Evolutionary conservation across 2,797 vertebrate genomes (phyloP).

Genomic region (Schizopygopsis pylzovi): DNA sequence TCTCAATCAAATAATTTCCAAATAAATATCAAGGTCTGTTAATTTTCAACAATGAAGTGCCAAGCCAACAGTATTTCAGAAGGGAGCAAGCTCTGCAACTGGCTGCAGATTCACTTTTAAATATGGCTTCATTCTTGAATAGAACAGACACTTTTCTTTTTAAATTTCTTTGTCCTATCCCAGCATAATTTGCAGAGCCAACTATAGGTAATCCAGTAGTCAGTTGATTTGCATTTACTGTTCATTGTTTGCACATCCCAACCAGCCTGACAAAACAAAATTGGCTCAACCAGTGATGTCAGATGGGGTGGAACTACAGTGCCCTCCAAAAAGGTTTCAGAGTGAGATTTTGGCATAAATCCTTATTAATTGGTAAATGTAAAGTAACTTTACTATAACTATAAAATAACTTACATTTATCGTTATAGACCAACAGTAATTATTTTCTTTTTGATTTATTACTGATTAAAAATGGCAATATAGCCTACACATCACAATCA

Average conservation of each 20-base stretch:
- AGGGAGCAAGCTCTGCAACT: neutral
- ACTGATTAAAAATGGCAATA: neutral
- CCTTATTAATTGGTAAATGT: neutral
- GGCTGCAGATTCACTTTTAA: too few relatives aligned
- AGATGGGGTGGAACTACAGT: neutral
- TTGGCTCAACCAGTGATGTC: neutral
- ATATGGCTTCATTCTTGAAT: neutral
- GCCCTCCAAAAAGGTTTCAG: neutral
- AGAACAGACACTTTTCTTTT: neutral
- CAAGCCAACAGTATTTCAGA: neutral
- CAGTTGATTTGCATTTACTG: neutral
- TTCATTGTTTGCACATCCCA: neutral
- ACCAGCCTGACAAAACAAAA: neutral
- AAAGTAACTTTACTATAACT: neutral
- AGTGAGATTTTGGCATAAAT: neutral
- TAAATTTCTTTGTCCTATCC: neutral
- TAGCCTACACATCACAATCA: neutral
- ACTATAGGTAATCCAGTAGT: neutral
- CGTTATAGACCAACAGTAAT: neutral
- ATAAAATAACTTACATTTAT: neutral
- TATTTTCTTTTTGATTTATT: neutral
- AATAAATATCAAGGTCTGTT: neutral
- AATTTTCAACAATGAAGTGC: neutral
- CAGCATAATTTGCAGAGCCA: neutral
- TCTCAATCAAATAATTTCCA: constrained; percentile 8